phyloP scores from a whole-genome alignment of 2,888 invertebrate species.

The Philaethria dido region DNA sequence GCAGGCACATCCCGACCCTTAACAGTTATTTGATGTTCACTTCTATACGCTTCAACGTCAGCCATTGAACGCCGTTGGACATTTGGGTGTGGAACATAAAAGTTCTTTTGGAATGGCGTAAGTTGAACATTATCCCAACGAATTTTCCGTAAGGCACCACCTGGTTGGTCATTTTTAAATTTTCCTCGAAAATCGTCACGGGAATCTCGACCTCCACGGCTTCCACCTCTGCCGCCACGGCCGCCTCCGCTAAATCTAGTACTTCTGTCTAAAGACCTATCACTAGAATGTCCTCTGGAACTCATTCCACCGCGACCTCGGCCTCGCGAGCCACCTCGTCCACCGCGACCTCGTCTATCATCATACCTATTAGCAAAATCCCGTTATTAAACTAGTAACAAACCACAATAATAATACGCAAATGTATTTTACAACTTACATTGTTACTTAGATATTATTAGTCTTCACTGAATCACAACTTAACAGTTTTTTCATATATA shows the following conservation, averaged over 20 bases:
- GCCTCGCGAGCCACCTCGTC: constrained; percentile 61
- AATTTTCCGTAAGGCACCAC: constrained; percentile 91
- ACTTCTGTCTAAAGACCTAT: constrained; percentile 75
- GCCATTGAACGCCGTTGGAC: constrained; percentile 86
- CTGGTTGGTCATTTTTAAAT: constrained; percentile 87
- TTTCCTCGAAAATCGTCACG: constrained; percentile 71
- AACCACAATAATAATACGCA: constrained; percentile 35
- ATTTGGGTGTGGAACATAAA: constrained; percentile 92
- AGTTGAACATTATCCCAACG: constrained; percentile 93
- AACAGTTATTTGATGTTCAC: constrained; percentile 93
- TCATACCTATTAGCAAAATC: constrained; percentile 69
- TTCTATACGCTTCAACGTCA: constrained; percentile 91
- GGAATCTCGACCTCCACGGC: constrained; percentile 66
- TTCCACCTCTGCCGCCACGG: constrained; percentile 63
- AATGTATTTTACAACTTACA: constrained; percentile 57
- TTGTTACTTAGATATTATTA: constrained; percentile 41
- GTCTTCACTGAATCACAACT: constrained; percentile 3
- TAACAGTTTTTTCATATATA: constrained; percentile 2
- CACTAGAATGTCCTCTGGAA: constrained; percentile 55
- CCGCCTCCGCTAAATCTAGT: constrained; percentile 62
- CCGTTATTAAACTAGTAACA: constrained; percentile 34
- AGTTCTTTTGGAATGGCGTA: constrained; percentile 96
- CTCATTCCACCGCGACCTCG: constrained; percentile 60
- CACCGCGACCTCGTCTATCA: constrained; percentile 76
- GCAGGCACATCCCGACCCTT: constrained; percentile 92